Evolutionary conservation across 2,113 vertebrate genomes (phyloP).

Genomic region (Hystrix brachyura): DNA sequence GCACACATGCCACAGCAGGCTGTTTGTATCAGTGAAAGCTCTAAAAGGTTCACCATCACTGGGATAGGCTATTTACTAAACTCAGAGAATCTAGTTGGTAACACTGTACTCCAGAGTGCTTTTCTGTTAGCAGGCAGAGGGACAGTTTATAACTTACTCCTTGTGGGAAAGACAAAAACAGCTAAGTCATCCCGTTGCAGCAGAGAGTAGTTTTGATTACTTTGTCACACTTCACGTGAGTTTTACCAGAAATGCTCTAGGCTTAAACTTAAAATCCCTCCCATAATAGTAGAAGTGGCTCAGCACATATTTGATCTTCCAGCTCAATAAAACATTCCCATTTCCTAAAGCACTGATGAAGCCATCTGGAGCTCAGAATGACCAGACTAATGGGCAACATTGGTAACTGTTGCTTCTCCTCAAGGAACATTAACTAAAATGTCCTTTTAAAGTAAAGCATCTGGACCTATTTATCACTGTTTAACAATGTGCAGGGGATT

Average conservation of each 20-base stretch:
- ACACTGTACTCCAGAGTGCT: background rate
- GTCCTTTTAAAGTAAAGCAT: slow-evolving; percentile 63
- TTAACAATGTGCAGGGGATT: slow-evolving; percentile 49
- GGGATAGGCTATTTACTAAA: background rate
- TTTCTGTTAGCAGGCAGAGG: slow-evolving; percentile 33
- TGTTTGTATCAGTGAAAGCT: background rate
- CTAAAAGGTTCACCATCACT: background rate
- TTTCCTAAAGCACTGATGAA: slow-evolving; percentile 68
- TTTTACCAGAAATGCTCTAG: slow-evolving; percentile 50
- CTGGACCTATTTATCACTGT: slow-evolving; percentile 76
- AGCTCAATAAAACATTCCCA: slow-evolving; percentile 68
- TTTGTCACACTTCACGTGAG: slow-evolving; percentile 41
- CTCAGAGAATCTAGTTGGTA: background rate
- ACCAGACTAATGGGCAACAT: slow-evolving; percentile 76
- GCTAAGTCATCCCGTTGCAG: background rate
- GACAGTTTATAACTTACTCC: background rate
- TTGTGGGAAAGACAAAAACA: background rate
- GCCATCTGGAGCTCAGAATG: slow-evolving; percentile 80
- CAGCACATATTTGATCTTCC: slow-evolving; percentile 63
- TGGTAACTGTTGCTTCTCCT: slow-evolving; percentile 61
- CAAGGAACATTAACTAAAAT: slow-evolving; percentile 66
- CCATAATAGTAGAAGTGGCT: slow-evolving; percentile 40
- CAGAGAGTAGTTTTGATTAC: slow-evolving; percentile 37
- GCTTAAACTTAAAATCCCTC: slow-evolving; percentile 51
- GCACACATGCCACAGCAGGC: background rate